Conservation (phyloP, 2,113 vertebrate species). For the Hypanus sabinus region DNA sequence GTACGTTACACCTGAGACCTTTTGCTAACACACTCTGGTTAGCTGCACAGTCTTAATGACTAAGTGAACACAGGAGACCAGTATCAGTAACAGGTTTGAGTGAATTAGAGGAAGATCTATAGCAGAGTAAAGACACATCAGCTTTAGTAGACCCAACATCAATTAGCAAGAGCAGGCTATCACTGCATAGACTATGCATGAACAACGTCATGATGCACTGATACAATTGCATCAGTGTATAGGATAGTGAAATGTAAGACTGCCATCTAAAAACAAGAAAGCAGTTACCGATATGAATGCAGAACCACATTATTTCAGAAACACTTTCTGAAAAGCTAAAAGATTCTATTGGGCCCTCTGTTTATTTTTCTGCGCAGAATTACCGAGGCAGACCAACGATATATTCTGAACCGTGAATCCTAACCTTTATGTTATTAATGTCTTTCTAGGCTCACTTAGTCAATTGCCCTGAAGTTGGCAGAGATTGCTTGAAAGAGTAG, state of each 20-base stretch:
- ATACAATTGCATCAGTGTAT: background rate
- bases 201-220: background rate
- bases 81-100: background rate
- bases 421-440: background rate
- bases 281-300: background rate
- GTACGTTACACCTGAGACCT: background rate
- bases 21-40: background rate
- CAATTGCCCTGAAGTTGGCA: background rate
- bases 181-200: background rate
- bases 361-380: background rate
- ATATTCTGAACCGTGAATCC: background rate
- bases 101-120: constrained; percentile 3
- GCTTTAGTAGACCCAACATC: background rate
- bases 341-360: background rate
- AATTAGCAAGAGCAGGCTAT: background rate
- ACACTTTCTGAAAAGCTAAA: background rate
- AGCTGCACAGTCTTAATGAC: background rate
- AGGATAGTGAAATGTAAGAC: background rate
- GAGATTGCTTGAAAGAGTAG: background rate
- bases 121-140: background rate
- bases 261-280: background rate
- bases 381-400: background rate
- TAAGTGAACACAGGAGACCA: background rate
- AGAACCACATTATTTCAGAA: background rate
- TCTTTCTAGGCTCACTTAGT: background rate